Conservation (phyloP, 2,113 vertebrate species). For the Tetrax tetrax region DNA sequence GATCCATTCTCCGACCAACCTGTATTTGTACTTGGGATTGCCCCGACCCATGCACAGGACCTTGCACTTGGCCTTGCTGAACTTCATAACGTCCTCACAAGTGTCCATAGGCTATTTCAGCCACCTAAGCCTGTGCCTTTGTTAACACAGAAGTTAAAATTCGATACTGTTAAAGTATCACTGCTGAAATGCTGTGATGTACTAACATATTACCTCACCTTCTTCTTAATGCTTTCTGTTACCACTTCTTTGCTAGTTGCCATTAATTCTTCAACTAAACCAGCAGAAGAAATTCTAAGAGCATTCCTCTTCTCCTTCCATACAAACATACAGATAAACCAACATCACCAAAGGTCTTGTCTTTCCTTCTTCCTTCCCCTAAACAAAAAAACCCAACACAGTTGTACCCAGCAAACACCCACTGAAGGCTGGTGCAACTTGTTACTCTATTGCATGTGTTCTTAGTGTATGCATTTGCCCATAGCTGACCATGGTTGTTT, state of each 20-base stretch:
- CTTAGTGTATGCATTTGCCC: background rate
- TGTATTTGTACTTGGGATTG: no score
- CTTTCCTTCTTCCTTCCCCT: background rate
- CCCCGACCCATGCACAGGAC: no score
- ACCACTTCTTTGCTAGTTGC: background rate
- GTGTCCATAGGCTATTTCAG: background rate
- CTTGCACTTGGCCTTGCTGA: no score
- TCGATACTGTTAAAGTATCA: background rate
- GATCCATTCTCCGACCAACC: no score
- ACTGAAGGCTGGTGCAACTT: background rate
- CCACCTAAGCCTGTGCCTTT: background rate
- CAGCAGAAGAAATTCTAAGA: background rate
- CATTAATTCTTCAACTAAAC: background rate
- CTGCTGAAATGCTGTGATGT: background rate
- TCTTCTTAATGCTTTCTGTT: background rate
- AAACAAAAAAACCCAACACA: background rate
- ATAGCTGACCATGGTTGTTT: background rate
- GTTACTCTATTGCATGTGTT: background rate
- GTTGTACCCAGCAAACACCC: background rate
- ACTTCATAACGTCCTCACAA: no score
- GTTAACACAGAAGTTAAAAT: background rate
- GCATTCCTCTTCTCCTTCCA: background rate
- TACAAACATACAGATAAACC: background rate
- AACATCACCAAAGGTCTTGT: background rate
- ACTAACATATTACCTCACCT: background rate